Base-by-base conservation (phyloP, 1,140 invertebrate genomes). In the Sitophilus oryzae region DNA sequence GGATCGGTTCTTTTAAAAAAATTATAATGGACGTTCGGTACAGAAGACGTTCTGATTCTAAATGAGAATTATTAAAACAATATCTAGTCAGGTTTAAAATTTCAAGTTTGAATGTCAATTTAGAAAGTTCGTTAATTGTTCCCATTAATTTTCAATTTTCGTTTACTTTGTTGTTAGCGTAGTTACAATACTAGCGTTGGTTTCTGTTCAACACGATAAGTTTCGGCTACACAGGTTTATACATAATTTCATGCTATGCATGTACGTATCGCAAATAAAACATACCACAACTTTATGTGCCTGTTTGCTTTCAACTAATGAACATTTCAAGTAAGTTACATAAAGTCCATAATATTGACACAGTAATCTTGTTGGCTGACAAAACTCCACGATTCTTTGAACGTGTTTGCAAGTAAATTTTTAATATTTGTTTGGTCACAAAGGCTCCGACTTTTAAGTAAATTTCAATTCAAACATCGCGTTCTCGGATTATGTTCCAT, bases 101-200 rank as follows among this genome's bases (percentile, higher is more conserved):
- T 5, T 30, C 40, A 38, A 38, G 8, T 38, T 38, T 21, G 21
- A 40, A 40, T 42, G 40, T 42, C 40, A 42, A 19, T 42, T 18
- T 42, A 42, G 40, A 42, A 42, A 42, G 40, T 42, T 15, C 19
- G 8, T 15, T n/a, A 42, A 42, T 42, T 42, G 19, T 15, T 1
- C 6, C 19, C 40, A 42, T 42, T 42, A 42, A 42, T 42, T 42
- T 19, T 42, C 5, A 42, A 21, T 19, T 42, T 42, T 2, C 11
- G 11, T 38, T n/a, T 38, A 38, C 36, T 14, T 38, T 38, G 9
- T n/a, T 14, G 14, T 38, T 16, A 14, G 14, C 2, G 14, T 3
- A n/a, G 36, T 38, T 38, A n/a, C n/a, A n/a, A n/a, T n/a, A n/a
- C n/a, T n/a, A n/a, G n/a, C n/a, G n/a, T n/a, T 38, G 18, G 36